phyloP scores from a whole-genome alignment of 2,113 vertebrate genomes.

The Cricetomys ansorgei region DNA sequence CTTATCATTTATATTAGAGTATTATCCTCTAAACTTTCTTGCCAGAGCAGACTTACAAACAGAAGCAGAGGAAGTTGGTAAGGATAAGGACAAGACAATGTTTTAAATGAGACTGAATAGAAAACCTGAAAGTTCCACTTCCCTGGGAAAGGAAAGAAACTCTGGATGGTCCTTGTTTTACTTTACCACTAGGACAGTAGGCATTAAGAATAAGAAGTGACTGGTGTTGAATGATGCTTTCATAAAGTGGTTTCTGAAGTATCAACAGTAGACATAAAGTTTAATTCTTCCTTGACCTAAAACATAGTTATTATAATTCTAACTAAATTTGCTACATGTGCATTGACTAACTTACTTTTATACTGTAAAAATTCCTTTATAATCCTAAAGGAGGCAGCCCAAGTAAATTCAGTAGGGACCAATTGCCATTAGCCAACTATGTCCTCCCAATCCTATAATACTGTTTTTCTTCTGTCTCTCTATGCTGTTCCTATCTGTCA shows the following conservation, averaged over 20 bases:
- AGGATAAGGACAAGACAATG: background rate
- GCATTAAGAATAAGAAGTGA: constrained; percentile 30
- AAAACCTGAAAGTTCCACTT: background rate
- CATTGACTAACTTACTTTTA: background rate
- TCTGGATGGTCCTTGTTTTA: background rate
- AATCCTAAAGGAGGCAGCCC: background rate
- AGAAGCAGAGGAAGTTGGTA: constrained; percentile 22
- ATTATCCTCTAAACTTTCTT: background rate
- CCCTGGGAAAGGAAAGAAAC: background rate
- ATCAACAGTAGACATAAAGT: background rate
- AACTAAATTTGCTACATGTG: constrained; percentile 36
- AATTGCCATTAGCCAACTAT: background rate
- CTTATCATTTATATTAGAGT: background rate
- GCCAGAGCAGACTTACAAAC: background rate
- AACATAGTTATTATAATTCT: constrained; percentile 35
- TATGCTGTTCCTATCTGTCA: background rate
- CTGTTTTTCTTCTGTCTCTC: background rate
- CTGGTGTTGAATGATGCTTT: background rate
- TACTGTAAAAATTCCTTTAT: background rate
- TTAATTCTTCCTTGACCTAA: constrained; percentile 32
- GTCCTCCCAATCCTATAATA: background rate
- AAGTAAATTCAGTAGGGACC: constrained; percentile 8
- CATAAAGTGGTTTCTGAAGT: constrained; percentile 48
- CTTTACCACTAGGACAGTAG: background rate
- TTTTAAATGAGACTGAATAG: background rate